A percentile compares a stretch with the other conserved stretches of the same genome.
Conservation (phyloP, 2,888 invertebrate species). For the Caenorhabditis sulstoni region DNA sequence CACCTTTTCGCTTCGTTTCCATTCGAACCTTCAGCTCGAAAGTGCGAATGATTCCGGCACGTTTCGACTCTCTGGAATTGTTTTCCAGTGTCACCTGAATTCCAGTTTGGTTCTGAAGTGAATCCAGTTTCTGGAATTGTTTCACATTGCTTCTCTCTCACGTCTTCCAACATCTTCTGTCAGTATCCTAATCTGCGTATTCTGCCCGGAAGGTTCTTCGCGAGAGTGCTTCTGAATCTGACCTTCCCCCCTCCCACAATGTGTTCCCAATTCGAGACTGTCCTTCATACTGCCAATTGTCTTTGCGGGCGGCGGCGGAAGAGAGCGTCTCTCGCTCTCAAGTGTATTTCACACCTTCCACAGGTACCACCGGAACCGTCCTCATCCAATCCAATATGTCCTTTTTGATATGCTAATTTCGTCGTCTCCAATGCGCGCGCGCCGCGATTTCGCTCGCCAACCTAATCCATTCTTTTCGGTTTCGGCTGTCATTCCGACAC, state of each 20-base stretch:
- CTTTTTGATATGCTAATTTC: constrained; percentile 57
- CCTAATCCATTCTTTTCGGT: constrained; percentile 24
- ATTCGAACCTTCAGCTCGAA: not conserved
- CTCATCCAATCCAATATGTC: constrained; percentile 36
- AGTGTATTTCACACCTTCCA: constrained; percentile 48
- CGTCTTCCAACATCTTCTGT: too few relatives aligned
- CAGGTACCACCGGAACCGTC: constrained; percentile 9
- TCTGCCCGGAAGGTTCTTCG: too few relatives aligned
- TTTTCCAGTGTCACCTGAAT: too few relatives aligned
- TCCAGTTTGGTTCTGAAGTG: too few relatives aligned
- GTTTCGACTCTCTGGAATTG: too few relatives aligned
- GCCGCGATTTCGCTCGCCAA: constrained; percentile 6
- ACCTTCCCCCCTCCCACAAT: constrained; percentile 1
- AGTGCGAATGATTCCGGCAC: too few relatives aligned
- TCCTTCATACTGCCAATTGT: constrained; percentile 47
- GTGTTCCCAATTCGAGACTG: constrained; percentile 31
- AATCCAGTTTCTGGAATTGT: too few relatives aligned
- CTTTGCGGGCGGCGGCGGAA: constrained; percentile 20
- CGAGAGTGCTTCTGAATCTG: not conserved
- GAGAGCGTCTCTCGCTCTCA: constrained; percentile 16
- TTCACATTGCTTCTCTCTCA: too few relatives aligned
- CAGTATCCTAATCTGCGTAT: too few relatives aligned
- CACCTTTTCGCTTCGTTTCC: too few relatives aligned
- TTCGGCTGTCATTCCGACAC: constrained; percentile 18
- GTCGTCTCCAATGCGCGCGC: not conserved